Conservation (phyloP, 92 coral and sea anemone species). For the Metridium senile region DNA sequence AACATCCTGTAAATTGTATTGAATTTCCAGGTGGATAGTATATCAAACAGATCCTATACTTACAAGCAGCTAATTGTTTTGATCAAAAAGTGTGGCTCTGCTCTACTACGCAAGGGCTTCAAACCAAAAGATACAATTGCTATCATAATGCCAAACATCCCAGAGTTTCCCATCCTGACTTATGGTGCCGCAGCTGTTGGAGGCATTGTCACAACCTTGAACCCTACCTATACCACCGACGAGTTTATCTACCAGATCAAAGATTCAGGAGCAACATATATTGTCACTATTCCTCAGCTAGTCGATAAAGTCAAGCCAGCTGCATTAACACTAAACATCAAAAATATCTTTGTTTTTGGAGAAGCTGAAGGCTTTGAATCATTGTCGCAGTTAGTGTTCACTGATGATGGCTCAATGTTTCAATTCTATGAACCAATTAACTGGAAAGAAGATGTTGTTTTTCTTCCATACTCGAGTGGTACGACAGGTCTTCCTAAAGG, state of each 20-base stretch:
- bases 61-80: slow-evolving; percentile 53
- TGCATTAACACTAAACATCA: slow-evolving; percentile 57
- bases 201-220: slow-evolving; percentile 64
- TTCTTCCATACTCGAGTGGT: slow-evolving; percentile 84
- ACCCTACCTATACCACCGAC: slow-evolving; percentile 60
- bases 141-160: slow-evolving; percentile 64
- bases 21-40: slow-evolving; percentile 53
- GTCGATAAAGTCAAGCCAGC: slow-evolving; percentile 67
- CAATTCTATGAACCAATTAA: slow-evolving; percentile 62
- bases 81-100: slow-evolving; percentile 71
- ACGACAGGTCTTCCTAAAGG: slow-evolving; percentile 91
- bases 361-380: slow-evolving; percentile 68
- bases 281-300: slow-evolving; percentile 72
- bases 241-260: slow-evolving; percentile 72
- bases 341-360: slow-evolving; percentile 69
- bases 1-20: no score
- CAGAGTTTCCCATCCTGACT: slow-evolving; percentile 71
- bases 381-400: slow-evolving; percentile 51
- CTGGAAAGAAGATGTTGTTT: slow-evolving; percentile 65
- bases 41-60: slow-evolving; percentile 76
- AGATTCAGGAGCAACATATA: slow-evolving; percentile 64
- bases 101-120: slow-evolving; percentile 73
- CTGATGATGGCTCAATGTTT: slow-evolving; percentile 76
- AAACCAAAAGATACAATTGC: slow-evolving; percentile 70
- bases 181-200: slow-evolving; percentile 75